Percentiles rank a stretch among this genome's conserved stretches.
phyloP scores from a whole-genome alignment of 2,113 vertebrate species.

The Polypterus bichir region DNA sequence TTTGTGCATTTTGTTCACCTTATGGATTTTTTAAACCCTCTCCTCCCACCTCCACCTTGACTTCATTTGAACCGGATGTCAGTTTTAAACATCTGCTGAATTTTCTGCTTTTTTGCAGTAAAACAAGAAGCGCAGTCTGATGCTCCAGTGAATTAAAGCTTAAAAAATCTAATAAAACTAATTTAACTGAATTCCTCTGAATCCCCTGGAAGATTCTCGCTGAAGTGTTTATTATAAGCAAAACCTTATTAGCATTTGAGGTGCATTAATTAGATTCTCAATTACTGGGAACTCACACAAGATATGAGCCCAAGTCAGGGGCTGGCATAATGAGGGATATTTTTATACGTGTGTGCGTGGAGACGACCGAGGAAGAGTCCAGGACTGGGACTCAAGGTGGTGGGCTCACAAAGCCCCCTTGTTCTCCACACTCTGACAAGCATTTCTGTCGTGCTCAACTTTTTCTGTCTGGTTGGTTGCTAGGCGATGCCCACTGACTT shows the following conservation, averaged over 20 bases:
- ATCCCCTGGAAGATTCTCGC: conserved; percentile 37
- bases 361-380: no score
- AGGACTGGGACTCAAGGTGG: no score
- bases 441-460: no score
- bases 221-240: conserved; percentile 45
- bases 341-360: neutral
- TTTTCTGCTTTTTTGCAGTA: neutral
- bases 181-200: conserved; percentile 38
- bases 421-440: no score
- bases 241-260: conserved; percentile 36
- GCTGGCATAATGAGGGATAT: conserved; percentile 16
- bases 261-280: conserved; percentile 53
- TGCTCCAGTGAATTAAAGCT: conserved; percentile 23
- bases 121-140: conserved; percentile 7
- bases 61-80: no score
- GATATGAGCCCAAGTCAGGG: neutral
- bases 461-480: no score
- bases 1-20: no score
- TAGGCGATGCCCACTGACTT: no score
- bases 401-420: no score
- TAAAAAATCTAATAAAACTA: conserved; percentile 36
- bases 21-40: no score
- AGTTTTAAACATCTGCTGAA: no score
- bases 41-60: no score
- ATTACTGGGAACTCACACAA: conserved; percentile 41